Evolutionary conservation across 37 sponge, comb jelly and placozoan species (phyloP).

Genomic region (Spongilla lacustris): DNA sequence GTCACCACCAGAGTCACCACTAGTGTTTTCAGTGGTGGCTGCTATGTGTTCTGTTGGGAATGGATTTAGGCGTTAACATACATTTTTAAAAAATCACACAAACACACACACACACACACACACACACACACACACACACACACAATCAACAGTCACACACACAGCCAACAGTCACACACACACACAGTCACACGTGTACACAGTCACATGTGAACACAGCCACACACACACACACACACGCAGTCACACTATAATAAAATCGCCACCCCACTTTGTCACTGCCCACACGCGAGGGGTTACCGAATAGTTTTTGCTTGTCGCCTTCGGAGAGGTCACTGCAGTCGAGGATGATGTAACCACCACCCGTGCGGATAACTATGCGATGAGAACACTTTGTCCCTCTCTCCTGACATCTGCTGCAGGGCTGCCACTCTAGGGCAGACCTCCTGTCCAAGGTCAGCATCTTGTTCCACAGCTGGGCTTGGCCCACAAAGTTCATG

Average conservation of each 20-base stretch:
- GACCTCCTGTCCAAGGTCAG: conserved; percentile 31
- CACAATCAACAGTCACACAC: too few species aligned
- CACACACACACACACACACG: too few species aligned
- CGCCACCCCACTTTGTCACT: too few species aligned
- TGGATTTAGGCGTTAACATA: background rate
- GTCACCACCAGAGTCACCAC: too few species aligned
- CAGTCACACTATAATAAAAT: too few species aligned
- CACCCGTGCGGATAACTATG: conserved; percentile 73
- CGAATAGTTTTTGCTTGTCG: background rate
- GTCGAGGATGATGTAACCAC: conserved; percentile 88
- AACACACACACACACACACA: too few species aligned
- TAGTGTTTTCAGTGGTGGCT: background rate
- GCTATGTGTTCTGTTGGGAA: background rate
- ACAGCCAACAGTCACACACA: too few species aligned
- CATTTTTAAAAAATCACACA: background rate
- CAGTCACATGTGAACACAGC: background rate
- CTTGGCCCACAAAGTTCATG: conserved; percentile 62
- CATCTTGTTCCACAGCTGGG: conserved; percentile 3
- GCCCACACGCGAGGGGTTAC: background rate
- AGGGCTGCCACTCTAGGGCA: conserved; percentile 40
- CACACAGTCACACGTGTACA: too few species aligned
- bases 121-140: too few species aligned
- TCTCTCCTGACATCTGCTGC: conserved; percentile 64
- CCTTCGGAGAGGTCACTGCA: conserved; percentile 2
- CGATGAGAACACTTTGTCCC: conserved; percentile 67